These are phyloP conservation scores for Melieria crassipennis DNA, from an alignment of 2,888 invertebrate species.

Conservation along the genomic window DNA sequence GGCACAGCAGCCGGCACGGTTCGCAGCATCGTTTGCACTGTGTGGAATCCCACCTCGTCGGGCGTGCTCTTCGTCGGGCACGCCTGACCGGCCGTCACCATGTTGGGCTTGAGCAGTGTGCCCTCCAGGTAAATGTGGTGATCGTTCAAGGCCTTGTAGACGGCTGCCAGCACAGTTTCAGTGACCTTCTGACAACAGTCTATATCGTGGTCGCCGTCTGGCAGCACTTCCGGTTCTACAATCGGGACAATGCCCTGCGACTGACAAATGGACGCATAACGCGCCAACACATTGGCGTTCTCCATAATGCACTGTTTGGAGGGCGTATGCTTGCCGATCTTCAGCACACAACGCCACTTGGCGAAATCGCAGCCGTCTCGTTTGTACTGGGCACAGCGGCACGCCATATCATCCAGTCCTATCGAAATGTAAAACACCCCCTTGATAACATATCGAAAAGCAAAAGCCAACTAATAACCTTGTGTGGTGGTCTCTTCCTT, in stretches of 20 bases:
- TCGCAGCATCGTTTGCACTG: constrained; percentile 89
- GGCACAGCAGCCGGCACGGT: constrained; percentile 97
- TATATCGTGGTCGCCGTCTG: constrained; percentile 96
- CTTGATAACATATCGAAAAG: too few species aligned
- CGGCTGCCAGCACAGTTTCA: constrained; percentile 91
- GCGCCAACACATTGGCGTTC: constrained; percentile 94
- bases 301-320: constrained; percentile 89
- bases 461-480: constrained; percentile 61
- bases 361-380: constrained; percentile 97
- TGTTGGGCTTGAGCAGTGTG: constrained; percentile 97
- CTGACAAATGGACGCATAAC: constrained; percentile 97
- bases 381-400: constrained; percentile 95
- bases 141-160: constrained; percentile 95
- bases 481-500: constrained; percentile 97
- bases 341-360: constrained; percentile 97
- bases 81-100: constrained; percentile 94
- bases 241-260: constrained; percentile 97
- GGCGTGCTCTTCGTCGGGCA: constrained; percentile 79
- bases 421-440: too few species aligned
- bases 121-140: constrained; percentile 98
- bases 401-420: constrained; percentile 87
- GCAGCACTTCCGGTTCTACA: constrained; percentile 97
- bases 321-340: constrained; percentile 90
- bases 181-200: constrained; percentile 92
- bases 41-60: constrained; percentile 88